A percentile compares a stretch with the other conserved stretches of the same genome.
These are phyloP conservation scores for Vultur gryphus DNA, from an alignment of 2,797 vertebrate species.

Conservation along the genomic window DNA sequence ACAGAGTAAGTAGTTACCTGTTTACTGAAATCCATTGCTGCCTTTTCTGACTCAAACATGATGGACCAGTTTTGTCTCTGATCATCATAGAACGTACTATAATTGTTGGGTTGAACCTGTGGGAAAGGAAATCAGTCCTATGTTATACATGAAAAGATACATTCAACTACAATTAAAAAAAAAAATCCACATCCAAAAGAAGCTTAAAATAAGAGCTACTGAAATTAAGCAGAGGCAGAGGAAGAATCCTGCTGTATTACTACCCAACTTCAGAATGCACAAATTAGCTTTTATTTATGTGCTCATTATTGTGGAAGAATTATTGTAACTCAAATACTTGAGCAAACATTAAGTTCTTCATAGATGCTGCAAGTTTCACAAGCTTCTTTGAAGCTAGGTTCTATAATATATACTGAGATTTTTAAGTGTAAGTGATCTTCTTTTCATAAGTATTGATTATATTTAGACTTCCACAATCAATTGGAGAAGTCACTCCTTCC, in stretches of 20 bases:
- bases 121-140: not conserved
- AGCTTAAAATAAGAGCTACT: not conserved
- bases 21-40: slow-evolving; percentile 85
- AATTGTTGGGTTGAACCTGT: slow-evolving; percentile 91
- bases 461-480: not conserved
- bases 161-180: not conserved
- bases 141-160: not conserved
- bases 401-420: not conserved
- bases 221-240: not conserved
- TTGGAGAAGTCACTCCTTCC: not conserved
- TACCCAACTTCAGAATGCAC: not conserved
- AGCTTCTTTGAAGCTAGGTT: not conserved
- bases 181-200: not conserved
- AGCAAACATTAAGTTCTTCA: not conserved
- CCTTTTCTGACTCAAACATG: slow-evolving; percentile 92
- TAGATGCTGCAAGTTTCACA: not conserved
- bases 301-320: not conserved
- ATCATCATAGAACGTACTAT: slow-evolving; percentile 95
- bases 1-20: slow-evolving; percentile 76
- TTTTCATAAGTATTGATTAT: not conserved
- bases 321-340: not conserved
- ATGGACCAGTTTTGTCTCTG: slow-evolving; percentile 97
- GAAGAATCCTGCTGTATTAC: not conserved
- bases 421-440: not conserved
- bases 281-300: not conserved